phyloP scores from a whole-genome alignment of 2,888 invertebrate genomes.

The Brachypalpus laphriformis region DNA sequence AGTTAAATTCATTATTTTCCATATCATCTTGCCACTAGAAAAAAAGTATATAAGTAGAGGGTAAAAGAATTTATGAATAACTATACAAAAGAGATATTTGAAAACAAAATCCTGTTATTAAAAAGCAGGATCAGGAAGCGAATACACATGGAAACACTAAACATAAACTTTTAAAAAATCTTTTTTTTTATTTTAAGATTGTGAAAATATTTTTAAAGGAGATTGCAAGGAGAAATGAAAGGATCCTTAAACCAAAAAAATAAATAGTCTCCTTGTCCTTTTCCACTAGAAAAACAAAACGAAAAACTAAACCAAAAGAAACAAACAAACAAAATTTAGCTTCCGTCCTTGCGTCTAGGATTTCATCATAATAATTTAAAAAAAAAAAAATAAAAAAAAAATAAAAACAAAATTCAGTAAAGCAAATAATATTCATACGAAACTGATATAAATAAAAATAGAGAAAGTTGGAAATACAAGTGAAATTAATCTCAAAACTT shows the following conservation, averaged over 20 bases:
- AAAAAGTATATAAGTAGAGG: not conserved
- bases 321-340: constrained; percentile 45
- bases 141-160: constrained; percentile 36
- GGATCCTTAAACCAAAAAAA: not conserved
- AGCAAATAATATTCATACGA: constrained; percentile 20
- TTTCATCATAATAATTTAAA: constrained; percentile 24
- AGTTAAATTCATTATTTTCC: constrained; percentile 5
- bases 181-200: constrained; percentile 11
- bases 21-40: constrained; percentile 46
- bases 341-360: constrained; percentile 69
- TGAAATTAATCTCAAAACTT: constrained; percentile 50
- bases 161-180: constrained; percentile 16
- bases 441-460: constrained; percentile 25
- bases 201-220: not conserved
- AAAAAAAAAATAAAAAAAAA: too few relatives aligned
- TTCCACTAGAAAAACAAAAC: constrained; percentile 3
- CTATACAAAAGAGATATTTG: not conserved
- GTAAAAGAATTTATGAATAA: not conserved
- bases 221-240: not conserved
- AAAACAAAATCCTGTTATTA: constrained; percentile 14
- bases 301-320: constrained; percentile 30
- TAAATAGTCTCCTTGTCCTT: not conserved
- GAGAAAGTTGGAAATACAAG: constrained; percentile 26
- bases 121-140: constrained; percentile 49
- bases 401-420: constrained; percentile 40